Conservation (phyloP, 2,797 vertebrate genomes). For the Glyptemys insculpta region DNA sequence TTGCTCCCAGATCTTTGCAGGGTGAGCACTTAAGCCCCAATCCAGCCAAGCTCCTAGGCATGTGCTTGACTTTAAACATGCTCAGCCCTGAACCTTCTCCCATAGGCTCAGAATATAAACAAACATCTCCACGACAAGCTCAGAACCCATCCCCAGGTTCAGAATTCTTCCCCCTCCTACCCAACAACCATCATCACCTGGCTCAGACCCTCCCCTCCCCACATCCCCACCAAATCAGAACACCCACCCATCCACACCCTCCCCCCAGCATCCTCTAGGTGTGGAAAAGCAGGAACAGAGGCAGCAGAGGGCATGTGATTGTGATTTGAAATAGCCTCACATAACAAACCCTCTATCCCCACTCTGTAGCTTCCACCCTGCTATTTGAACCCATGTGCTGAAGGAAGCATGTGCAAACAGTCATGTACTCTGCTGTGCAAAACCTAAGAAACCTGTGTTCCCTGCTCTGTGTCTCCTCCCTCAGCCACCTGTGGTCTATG, state of each 20-base stretch:
- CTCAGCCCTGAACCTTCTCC: not conserved
- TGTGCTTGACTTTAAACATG: not conserved
- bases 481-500: not conserved
- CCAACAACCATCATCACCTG: not conserved
- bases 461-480: not conserved
- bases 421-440: not conserved
- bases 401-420: not conserved
- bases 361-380: not conserved
- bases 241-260: not conserved
- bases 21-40: not conserved
- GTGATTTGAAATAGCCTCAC: not conserved
- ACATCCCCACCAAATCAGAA: not conserved
- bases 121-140: not conserved
- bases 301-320: not conserved
- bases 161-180: not conserved
- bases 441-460: not conserved
- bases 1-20: not conserved
- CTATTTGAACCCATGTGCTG: not conserved
- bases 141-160: not conserved
- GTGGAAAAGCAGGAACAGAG: not conserved
- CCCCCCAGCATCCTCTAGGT: not conserved
- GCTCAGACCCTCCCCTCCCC: not conserved
- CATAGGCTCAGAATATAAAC: not conserved
- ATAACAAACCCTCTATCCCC: not conserved
- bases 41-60: not conserved